These are phyloP conservation scores for Dasysyrphus tricinctus DNA, from an alignment of 2,888 invertebrate genomes.

Conservation along the genomic window DNA sequence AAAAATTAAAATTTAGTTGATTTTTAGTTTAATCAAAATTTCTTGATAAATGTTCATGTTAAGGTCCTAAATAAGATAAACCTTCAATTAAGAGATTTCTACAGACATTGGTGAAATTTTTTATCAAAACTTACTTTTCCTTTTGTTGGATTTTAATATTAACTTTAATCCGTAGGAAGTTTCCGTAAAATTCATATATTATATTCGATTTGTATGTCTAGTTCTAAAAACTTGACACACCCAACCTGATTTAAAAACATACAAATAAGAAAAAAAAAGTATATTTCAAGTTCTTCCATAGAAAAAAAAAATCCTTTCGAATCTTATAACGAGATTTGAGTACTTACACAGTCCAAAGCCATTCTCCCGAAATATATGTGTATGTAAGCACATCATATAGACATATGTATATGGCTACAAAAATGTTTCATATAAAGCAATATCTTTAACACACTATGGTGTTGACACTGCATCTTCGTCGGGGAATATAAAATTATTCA, in stretches of 20 bases:
- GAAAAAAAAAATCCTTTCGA: slow-evolving; percentile 7
- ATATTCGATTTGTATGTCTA: background rate
- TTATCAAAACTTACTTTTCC: no score
- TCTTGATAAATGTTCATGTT: no score
- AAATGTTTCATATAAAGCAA: slow-evolving; percentile 39
- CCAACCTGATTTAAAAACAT: background rate
- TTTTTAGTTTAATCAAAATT: no score
- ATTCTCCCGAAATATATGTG: slow-evolving; percentile 11
- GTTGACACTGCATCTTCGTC: slow-evolving; percentile 71
- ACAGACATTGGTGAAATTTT: no score
- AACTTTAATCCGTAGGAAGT: background rate
- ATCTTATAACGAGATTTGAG: slow-evolving; percentile 55
- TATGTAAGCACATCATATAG: background rate
- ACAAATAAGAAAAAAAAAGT: background rate
- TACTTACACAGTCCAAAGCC: slow-evolving; percentile 23
- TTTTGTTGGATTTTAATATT: background rate
- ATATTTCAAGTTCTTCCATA: background rate
- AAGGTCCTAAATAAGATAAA: no score
- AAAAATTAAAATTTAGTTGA: no score
- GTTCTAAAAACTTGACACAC: slow-evolving; percentile 6
- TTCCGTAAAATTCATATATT: background rate
- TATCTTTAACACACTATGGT: slow-evolving; percentile 72
- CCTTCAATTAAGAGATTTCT: no score
- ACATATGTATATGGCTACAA: slow-evolving; percentile 9
- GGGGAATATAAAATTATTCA: slow-evolving; percentile 75